Conservation (phyloP, 1,140 invertebrate genomes). For the Lerema accius region DNA sequence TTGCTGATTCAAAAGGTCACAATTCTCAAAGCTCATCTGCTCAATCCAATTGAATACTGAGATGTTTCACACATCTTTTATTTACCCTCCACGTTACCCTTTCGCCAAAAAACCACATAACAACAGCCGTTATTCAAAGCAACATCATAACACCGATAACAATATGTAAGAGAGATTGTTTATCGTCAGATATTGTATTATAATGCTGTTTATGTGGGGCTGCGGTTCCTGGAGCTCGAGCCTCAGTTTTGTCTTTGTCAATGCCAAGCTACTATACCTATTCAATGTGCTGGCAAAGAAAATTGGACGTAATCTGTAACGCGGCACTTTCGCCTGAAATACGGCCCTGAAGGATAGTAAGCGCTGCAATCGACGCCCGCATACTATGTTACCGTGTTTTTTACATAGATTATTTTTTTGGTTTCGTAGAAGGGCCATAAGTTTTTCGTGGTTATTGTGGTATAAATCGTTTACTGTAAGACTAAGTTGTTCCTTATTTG, state of each 20-base stretch:
- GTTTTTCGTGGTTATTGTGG: too few species aligned
- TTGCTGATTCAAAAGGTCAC: too few species aligned
- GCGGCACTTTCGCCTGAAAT: slow-evolving; percentile 60
- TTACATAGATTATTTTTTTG: slow-evolving; percentile 42
- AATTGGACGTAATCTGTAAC: slow-evolving; percentile 72
- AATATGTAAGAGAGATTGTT: background rate
- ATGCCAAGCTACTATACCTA: slow-evolving; percentile 40
- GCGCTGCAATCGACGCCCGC: slow-evolving; percentile 57
- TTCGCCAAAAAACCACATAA: too few species aligned
- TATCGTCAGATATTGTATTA: slow-evolving; percentile 7
- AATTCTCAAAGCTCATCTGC: too few species aligned
- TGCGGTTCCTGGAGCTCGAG: background rate
- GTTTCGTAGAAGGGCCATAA: background rate
- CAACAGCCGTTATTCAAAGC: background rate
- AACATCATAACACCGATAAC: background rate
- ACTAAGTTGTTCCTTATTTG: background rate
- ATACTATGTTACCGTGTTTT: slow-evolving; percentile 48
- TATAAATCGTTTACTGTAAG: too few species aligned
- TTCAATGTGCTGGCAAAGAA: slow-evolving; percentile 56
- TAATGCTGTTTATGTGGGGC: slow-evolving; percentile 7
- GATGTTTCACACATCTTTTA: too few species aligned
- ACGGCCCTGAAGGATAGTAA: slow-evolving; percentile 61
- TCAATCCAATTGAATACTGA: slow-evolving; percentile 7
- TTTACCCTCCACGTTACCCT: too few species aligned
- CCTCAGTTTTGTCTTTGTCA: slow-evolving; percentile 24